Evolutionary conservation across 2,113 vertebrate genomes (phyloP).

Genomic region (Tachysurus fulvidraco): DNA sequence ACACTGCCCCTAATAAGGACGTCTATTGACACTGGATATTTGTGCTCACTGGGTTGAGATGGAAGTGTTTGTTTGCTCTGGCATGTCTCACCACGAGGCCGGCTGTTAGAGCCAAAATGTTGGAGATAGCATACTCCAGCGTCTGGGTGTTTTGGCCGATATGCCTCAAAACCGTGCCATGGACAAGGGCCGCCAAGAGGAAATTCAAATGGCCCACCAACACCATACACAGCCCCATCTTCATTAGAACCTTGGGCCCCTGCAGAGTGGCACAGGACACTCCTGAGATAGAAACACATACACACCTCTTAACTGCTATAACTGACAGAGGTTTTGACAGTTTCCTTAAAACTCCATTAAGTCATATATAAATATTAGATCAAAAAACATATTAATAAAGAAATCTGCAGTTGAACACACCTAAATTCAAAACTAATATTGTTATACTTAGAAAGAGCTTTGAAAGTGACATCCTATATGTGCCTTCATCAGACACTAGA

Average conservation of each 20-base stretch:
- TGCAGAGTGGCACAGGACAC: conserved; percentile 64
- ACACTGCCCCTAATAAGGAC: neutral
- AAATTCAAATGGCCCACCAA: conserved; percentile 87
- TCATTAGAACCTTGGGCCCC: conserved; percentile 81
- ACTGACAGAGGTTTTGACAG: neutral
- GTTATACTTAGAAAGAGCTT: neutral
- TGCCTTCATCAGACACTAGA: neutral
- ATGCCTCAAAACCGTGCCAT: conserved; percentile 84
- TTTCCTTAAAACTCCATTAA: neutral
- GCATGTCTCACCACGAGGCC: conserved; percentile 79
- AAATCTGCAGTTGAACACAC: neutral
- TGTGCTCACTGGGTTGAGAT: neutral
- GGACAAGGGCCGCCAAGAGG: conserved; percentile 78
- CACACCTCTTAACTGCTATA: neutral
- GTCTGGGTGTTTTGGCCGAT: conserved; percentile 67
- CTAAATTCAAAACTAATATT: neutral
- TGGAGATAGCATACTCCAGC: conserved; percentile 79
- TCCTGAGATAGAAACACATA: conserved; percentile 54
- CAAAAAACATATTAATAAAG: no score
- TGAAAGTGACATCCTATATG: neutral
- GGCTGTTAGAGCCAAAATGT: conserved; percentile 71
- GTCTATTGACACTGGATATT: neutral
- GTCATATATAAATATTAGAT: neutral
- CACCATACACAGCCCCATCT: conserved; percentile 84
- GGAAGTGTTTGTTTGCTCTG: neutral